Evolutionary conservation across 2,113 vertebrate species (phyloP).

Genomic region (Bolborhynchus lineola): DNA sequence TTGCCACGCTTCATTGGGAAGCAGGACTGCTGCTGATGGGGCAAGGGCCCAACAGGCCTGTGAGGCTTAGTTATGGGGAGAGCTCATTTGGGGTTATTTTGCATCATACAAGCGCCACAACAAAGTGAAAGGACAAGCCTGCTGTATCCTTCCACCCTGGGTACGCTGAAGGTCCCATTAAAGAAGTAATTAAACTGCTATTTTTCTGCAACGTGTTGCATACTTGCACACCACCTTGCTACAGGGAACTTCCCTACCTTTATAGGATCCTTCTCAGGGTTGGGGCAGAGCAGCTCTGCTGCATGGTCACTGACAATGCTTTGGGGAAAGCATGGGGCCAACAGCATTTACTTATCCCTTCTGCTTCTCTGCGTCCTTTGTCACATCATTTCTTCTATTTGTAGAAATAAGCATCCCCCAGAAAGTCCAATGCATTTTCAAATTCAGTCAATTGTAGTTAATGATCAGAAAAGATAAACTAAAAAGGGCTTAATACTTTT

Average conservation of each 20-base stretch:
- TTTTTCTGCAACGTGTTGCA: neutral
- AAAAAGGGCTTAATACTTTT: neutral
- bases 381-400: neutral
- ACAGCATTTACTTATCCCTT: neutral
- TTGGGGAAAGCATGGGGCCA: neutral
- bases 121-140: neutral
- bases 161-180: neutral
- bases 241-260: neutral
- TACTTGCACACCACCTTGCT: neutral
- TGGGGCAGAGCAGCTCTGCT: neutral
- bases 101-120: neutral
- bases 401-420: neutral
- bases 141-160: neutral
- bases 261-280: neutral
- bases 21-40: neutral
- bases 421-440: neutral
- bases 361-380: neutral
- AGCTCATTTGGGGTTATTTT: neutral
- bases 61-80: neutral
- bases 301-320: accelerated
- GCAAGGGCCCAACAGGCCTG: neutral
- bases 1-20: neutral
- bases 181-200: neutral
- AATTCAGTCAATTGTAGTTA: neutral
- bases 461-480: neutral